Evolutionary conservation across 2,888 invertebrate species (phyloP).

Genomic region (Epirrhoe alternata): DNA sequence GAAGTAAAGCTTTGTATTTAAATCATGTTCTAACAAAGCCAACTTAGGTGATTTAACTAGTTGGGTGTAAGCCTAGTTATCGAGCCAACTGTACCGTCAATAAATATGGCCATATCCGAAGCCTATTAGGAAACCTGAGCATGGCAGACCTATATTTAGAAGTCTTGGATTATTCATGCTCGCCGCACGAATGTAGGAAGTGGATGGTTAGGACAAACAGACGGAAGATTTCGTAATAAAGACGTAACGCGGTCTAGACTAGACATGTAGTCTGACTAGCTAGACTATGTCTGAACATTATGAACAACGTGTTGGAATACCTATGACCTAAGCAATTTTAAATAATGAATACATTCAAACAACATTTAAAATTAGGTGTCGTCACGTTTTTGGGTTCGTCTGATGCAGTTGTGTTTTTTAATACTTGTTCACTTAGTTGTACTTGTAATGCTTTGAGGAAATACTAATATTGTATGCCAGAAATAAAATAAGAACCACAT

Average conservation of each 20-base stretch:
- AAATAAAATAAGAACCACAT: too few species aligned
- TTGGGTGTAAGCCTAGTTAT: background rate
- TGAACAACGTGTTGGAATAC: background rate
- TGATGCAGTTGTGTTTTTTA: too few species aligned
- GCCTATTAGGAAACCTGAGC: conserved; percentile 17
- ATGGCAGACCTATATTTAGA: conserved; percentile 31
- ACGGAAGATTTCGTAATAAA: conserved; percentile 31
- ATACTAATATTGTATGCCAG: too few species aligned
- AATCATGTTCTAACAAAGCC: background rate
- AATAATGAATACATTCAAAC: background rate
- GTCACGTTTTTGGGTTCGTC: too few species aligned
- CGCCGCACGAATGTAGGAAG: conserved; percentile 33
- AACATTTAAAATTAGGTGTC: too few species aligned
- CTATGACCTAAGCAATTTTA: conserved; percentile 15
- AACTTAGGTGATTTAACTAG: background rate
- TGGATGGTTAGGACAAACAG: conserved; percentile 33
- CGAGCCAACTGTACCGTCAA: background rate
- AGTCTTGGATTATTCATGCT: conserved; percentile 24
- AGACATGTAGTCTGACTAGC: conserved; percentile 11
- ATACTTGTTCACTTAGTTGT: too few species aligned
- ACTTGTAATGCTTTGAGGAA: too few species aligned
- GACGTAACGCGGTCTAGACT: conserved; percentile 29
- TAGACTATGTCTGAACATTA: background rate
- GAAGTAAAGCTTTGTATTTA: background rate
- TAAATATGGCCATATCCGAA: conserved; percentile 11